These are phyloP conservation scores for Bradypus variegatus DNA, from an alignment of 2,797 vertebrate species.

Conservation along the genomic window DNA sequence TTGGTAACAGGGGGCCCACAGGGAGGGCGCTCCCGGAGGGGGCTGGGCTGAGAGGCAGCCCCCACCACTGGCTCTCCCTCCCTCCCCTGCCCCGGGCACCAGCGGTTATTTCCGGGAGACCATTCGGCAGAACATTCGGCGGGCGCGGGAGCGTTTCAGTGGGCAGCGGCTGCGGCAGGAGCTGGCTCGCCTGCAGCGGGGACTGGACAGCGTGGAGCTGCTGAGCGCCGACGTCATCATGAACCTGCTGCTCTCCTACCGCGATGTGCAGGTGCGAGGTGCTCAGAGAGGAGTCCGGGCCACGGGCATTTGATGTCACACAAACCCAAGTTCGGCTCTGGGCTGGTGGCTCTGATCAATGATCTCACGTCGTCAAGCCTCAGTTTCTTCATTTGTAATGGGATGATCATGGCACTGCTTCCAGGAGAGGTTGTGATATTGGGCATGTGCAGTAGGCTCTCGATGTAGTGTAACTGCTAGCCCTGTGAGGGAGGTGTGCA, in stretches of 20 bases:
- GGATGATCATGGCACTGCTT: background rate
- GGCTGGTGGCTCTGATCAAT: background rate
- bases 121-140: slow-evolving; percentile 83
- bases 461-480: background rate
- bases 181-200: slow-evolving; percentile 82
- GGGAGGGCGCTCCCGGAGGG: background rate
- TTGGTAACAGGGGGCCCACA: slow-evolving; percentile 73
- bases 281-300: rapidly evolving
- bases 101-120: slow-evolving; percentile 90
- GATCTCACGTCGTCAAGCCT: background rate
- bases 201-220: slow-evolving; percentile 88
- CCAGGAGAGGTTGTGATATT: background rate
- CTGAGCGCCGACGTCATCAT: slow-evolving; percentile 89
- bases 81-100: background rate
- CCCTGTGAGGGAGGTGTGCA: background rate
- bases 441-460: background rate
- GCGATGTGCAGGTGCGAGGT: slow-evolving; percentile 82
- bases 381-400: background rate
- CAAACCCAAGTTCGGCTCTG: background rate
- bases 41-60: background rate
- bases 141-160: slow-evolving; percentile 81
- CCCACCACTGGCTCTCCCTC: background rate
- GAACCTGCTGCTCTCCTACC: slow-evolving; percentile 89
- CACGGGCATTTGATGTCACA: rapidly evolving
- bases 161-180: slow-evolving; percentile 82